These are phyloP conservation scores for Papilio polyxenes DNA, from an alignment of 1,140 invertebrate genomes.

Conservation along the genomic window DNA sequence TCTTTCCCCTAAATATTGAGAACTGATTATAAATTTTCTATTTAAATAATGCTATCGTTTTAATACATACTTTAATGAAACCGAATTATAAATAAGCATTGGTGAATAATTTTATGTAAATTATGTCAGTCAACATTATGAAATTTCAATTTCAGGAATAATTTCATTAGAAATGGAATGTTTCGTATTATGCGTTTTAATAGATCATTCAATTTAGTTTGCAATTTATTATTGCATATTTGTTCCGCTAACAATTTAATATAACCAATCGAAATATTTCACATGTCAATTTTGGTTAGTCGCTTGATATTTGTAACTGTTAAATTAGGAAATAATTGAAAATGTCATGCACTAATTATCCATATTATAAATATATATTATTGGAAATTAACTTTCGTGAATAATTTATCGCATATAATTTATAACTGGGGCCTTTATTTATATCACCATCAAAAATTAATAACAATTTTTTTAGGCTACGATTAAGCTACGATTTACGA, in stretches of 20 bases:
- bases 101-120: neutral
- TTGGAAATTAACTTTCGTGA: no score
- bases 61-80: no score
- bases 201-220: neutral
- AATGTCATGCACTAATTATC: neutral
- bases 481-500: neutral
- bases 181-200: neutral
- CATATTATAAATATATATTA: no score
- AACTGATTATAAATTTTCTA: no score
- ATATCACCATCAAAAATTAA: no score
- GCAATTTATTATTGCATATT: neutral
- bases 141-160: conserved; percentile 9
- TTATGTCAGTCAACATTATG: neutral
- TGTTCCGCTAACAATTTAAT: neutral
- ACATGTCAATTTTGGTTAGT: neutral
- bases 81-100: neutral
- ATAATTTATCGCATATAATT: no score
- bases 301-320: no score
- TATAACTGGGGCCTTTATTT: no score
- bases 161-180: conserved; percentile 7
- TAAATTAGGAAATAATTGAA: neutral
- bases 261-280: neutral
- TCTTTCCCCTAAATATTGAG: no score
- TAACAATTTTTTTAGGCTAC: no score
- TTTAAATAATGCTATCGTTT: no score